Conservation (phyloP, 2,113 vertebrate genomes). For the Spilogale gracilis region DNA sequence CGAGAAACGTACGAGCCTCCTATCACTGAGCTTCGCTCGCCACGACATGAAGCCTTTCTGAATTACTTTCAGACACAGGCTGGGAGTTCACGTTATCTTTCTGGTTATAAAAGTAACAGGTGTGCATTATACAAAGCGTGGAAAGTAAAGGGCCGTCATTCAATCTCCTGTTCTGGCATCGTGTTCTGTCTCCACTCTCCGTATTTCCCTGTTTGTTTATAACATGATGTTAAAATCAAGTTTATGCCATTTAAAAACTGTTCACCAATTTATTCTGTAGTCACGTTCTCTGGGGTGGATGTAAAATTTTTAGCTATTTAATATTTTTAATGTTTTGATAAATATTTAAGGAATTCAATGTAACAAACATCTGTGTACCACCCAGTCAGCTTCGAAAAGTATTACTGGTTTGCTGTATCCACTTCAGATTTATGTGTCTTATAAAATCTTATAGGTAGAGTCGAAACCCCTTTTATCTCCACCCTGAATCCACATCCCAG, state of each 20-base stretch:
- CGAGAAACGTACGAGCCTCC: background rate
- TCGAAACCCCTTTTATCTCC: background rate
- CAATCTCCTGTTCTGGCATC: constrained; percentile 30
- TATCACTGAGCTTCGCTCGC: background rate
- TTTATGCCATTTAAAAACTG: background rate
- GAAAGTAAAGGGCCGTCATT: constrained; percentile 7
- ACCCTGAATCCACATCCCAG: background rate
- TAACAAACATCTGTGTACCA: background rate
- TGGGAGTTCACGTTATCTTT: constrained; percentile 46
- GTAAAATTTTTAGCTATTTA: background rate
- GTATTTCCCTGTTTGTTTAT: constrained; percentile 7
- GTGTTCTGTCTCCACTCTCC: background rate
- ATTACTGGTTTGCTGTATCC: background rate
- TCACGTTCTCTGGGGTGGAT: background rate
- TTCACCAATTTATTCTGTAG: background rate
- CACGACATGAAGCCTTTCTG: background rate
- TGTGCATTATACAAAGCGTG: background rate
- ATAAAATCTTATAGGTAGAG: background rate
- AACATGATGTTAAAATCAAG: background rate
- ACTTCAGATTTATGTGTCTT: background rate
- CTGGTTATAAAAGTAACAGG: constrained; percentile 38
- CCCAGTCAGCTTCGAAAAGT: background rate
- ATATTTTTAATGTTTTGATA: background rate
- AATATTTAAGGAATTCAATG: background rate
- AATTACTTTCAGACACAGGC: background rate